Evolutionary conservation across 1,140 invertebrate species (phyloP).

Genomic region (Macrobrachium nipponense): DNA sequence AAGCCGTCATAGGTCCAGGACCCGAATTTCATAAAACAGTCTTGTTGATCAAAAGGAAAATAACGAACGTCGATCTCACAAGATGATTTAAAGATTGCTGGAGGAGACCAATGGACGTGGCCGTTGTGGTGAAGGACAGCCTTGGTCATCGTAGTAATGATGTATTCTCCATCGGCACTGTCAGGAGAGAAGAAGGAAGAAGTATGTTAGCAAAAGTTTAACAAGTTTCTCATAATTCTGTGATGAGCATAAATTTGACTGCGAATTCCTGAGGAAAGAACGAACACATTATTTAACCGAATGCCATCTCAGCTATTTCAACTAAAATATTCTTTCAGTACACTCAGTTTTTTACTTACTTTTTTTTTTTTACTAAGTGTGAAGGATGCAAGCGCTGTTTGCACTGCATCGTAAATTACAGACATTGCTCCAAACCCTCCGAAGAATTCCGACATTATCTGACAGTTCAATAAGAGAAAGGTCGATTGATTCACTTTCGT

Average conservation of each 20-base stretch:
- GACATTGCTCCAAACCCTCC: no score
- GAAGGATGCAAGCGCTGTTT: no score
- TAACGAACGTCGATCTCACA: slow-evolving; percentile 96
- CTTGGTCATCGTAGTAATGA: slow-evolving; percentile 98
- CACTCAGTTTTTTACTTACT: no score
- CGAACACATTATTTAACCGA: background rate
- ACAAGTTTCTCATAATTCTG: no score
- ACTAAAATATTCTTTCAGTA: no score
- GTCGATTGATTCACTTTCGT: no score
- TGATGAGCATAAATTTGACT: no score
- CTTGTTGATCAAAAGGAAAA: slow-evolving; percentile 97
- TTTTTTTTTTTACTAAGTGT: no score
- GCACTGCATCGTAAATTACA: no score
- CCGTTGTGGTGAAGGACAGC: slow-evolving; percentile 91
- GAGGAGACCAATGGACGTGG: slow-evolving; percentile 89
- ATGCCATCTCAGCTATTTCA: background rate
- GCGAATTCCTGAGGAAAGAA: background rate
- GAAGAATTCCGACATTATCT: no score
- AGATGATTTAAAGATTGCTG: slow-evolving; percentile 97
- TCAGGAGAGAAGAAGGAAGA: slow-evolving; percentile 59
- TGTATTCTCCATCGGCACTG: slow-evolving; percentile 97
- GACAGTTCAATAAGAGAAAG: no score
- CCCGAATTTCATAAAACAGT: slow-evolving; percentile 95
- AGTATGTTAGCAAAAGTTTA: background rate
- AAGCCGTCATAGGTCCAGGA: slow-evolving; percentile 98